A percentile compares a stretch with the other conserved stretches of the same genome.
phyloP scores from a whole-genome alignment of 2,888 invertebrate genomes.

The Galeruca laticollis region DNA sequence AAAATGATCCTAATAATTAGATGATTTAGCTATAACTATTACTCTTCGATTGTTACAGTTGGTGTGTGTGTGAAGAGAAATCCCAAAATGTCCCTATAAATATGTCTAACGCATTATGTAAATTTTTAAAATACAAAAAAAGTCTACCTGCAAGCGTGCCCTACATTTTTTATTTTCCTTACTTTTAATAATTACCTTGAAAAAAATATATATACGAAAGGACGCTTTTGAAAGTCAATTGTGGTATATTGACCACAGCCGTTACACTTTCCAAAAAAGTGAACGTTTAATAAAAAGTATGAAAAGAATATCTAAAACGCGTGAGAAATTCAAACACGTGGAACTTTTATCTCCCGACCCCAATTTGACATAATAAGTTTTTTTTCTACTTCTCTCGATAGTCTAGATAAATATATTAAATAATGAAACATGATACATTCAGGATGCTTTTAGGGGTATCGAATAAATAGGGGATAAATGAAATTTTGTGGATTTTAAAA shows the following conservation, averaged over 20 bases:
- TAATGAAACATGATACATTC: conserved; percentile 41
- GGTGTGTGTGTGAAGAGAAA: background rate
- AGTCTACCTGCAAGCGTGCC: conserved; percentile 20
- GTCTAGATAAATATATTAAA: conserved; percentile 43
- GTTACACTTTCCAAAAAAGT: conserved; percentile 28
- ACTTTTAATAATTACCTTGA: background rate
- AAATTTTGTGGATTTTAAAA: background rate
- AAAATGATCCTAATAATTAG: background rate
- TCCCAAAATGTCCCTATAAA: background rate
- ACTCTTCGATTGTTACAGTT: background rate
- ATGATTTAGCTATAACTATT: background rate
- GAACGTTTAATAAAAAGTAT: conserved; percentile 18
- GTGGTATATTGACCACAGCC: conserved; percentile 39
- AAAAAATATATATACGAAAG: conserved; percentile 36
- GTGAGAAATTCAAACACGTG: conserved; percentile 53
- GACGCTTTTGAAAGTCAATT: conserved; percentile 39
- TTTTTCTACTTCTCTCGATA: conserved; percentile 34
- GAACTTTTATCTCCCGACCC: conserved; percentile 42
- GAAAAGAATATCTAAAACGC: conserved; percentile 38
- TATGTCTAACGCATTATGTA: background rate
- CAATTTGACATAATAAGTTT: conserved; percentile 42
- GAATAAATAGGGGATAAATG: conserved; percentile 18
- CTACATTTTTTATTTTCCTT: background rate
- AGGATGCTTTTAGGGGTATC: conserved; percentile 17
- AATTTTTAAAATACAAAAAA: background rate